Percentiles rank a stretch among this genome's conserved stretches.
phyloP scores from a whole-genome alignment of 1,140 invertebrate genomes.

The Calycopis cecrops region DNA sequence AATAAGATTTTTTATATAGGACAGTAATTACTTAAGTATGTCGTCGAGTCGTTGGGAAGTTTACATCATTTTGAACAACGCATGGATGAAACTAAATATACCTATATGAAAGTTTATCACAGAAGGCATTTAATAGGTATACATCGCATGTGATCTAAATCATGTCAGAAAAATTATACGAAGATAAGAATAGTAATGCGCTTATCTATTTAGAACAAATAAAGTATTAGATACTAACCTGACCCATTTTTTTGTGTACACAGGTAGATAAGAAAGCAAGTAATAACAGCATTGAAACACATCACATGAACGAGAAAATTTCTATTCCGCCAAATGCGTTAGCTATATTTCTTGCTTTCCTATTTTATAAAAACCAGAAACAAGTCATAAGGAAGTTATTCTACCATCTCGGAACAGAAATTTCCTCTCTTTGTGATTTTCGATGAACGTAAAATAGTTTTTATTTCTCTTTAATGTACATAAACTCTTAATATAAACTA shows the following conservation, averaged over 20 bases:
- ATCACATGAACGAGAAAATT: slow-evolving; percentile 71
- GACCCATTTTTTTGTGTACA: slow-evolving; percentile 54
- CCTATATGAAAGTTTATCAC: no score
- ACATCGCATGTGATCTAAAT: slow-evolving; percentile 3
- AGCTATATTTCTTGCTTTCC: slow-evolving; percentile 65
- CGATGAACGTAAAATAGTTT: slow-evolving; percentile 28
- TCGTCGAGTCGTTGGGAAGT: no score
- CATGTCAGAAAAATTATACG: slow-evolving; percentile 3
- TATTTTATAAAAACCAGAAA: slow-evolving; percentile 35
- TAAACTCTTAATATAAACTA: slow-evolving; percentile 34
- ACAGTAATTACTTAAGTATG: no score
- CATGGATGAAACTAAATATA: no score
- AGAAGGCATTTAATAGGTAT: no score
- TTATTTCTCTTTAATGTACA: slow-evolving; percentile 29
- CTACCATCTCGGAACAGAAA: slow-evolving; percentile 69
- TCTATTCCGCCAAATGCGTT: slow-evolving; percentile 67
- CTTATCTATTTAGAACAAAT: slow-evolving; percentile 34
- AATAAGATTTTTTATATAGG: no score
- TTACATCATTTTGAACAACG: no score
- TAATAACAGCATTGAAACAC: slow-evolving; percentile 57
- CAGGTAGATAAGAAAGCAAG: slow-evolving; percentile 70
- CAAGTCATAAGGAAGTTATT: slow-evolving; percentile 40
- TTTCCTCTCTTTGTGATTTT: slow-evolving; percentile 62
- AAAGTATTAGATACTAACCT: slow-evolving; percentile 57
- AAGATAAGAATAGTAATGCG: slow-evolving; percentile 1